phyloP scores from a whole-genome alignment of 2,113 vertebrate species.

The Trochalopteron elliotii region DNA sequence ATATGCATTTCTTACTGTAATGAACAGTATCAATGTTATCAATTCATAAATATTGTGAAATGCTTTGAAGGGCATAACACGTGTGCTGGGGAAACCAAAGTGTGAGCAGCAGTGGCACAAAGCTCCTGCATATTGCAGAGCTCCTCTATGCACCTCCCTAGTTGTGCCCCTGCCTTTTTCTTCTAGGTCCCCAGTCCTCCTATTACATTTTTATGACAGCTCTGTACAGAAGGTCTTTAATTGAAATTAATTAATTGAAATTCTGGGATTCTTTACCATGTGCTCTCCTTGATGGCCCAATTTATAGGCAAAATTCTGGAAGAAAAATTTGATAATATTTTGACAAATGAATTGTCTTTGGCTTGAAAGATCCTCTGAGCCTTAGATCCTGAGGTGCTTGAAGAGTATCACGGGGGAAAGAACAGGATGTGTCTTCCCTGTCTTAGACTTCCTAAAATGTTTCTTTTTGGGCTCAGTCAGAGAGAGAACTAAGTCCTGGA shows the following conservation, averaged over 20 bases:
- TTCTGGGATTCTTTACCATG: neutral
- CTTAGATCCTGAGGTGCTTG: neutral
- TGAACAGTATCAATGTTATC: neutral
- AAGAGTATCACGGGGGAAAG: fast-evolving
- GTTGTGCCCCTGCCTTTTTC: neutral
- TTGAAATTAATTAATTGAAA: too few species aligned
- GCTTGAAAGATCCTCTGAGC: neutral
- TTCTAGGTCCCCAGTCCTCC: neutral
- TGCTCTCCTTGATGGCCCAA: neutral
- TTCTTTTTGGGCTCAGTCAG: neutral
- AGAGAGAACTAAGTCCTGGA: neutral
- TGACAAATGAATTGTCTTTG: neutral
- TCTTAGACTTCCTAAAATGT: neutral
- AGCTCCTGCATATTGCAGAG: neutral
- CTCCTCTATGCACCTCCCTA: fast-evolving
- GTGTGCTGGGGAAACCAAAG: neutral
- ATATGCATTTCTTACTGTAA: neutral
- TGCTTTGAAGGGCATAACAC: fast-evolving
- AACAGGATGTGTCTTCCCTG: neutral
- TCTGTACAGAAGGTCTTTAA: fast-evolving
- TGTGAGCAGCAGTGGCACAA: neutral
- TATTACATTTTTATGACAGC: fast-evolving
- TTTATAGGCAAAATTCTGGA: neutral
- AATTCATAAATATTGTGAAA: neutral
- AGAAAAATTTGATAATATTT: neutral